A percentile compares a stretch with the other conserved stretches of the same genome.
Conservation (phyloP, 2,888 invertebrate species). For the Argyresthia albistria region DNA sequence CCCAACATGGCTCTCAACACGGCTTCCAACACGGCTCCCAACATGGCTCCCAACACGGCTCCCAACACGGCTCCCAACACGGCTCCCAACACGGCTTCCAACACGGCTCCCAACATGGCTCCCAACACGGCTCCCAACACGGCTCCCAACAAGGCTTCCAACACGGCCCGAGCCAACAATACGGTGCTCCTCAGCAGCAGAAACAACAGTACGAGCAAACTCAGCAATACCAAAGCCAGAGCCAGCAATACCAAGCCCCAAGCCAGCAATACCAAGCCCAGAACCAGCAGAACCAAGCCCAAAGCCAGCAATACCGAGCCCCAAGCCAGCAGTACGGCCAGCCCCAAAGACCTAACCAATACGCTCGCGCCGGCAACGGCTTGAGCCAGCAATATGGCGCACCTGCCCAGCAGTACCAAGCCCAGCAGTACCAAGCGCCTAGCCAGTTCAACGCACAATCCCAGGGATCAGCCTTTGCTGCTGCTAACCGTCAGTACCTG, state of each 20-base stretch:
- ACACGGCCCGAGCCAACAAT: neutral
- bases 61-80: neutral
- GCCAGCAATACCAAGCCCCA: neutral
- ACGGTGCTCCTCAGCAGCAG: no score
- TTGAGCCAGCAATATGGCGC: constrained; percentile 15
- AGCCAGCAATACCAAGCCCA: neutral
- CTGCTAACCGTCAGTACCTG: constrained; percentile 40
- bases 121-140: neutral
- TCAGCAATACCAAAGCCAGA: neutral
- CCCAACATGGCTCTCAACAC: neutral
- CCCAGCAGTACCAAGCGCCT: neutral
- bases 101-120: neutral
- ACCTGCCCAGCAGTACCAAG: constrained; percentile 3
- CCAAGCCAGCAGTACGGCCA: constrained; percentile 5
- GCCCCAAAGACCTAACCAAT: neutral
- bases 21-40: neutral
- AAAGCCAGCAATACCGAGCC: constrained; percentile 4
- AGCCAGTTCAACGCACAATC: neutral
- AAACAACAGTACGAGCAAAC: neutral
- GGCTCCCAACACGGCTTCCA: neutral
- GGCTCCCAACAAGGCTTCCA: neutral
- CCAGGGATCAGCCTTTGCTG: neutral
- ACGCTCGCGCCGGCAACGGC: neutral
- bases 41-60: neutral
- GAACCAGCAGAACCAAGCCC: neutral